Evolutionary conservation across 2,113 vertebrate genomes (phyloP), one percentile per base, ranked within the genome.

Genomic region (Elgaria multicarinata): DNA sequence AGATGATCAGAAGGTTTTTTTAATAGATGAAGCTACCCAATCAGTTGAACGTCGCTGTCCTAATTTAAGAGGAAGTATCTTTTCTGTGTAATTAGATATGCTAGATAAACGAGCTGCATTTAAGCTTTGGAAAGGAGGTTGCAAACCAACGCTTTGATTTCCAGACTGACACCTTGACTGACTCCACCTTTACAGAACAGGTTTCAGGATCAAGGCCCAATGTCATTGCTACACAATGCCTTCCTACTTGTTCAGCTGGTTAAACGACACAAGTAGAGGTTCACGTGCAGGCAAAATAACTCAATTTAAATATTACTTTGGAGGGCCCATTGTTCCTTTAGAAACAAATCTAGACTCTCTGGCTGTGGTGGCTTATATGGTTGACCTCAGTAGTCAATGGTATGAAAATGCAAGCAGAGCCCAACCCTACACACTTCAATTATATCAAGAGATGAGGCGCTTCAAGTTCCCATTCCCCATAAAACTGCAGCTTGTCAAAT

Each of bases 171-270:
- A 76, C 26, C 71, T 62, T 55, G 22, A 36, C 24, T 31, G 3
- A 22, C 71, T 44, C 72, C 26, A 62, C 72, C 72, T 86, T 86
- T 31, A 86, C 55, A 77, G 42, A 86, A 86, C 85, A 62, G 72
- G 85, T 86, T 86, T 76, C 13, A 42, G 53, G 24, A 75, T 13
- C 71, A 86, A 85, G 83, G 33, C 2, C 33, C 84, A 28, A 26
- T 8, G 2, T 76, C 12, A 86, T 33, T 86, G n/a, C 82, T 50
- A 50, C 14, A 67, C 50, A 75, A 3, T 33, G 36, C 22, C 36
- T 72, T 24, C 46, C 44, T 64, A 62, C 72, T 64, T 42, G 72
- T 42, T 58, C 44, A 86, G 77, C 72, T 76, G 26, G 85, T 22
- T 86, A 62, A 76, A 86, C 55, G 33, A 42, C 72, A 76, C 71